Base-by-base conservation (phyloP, 2,113 vertebrate species). In the Corydoras maculifer region DNA sequence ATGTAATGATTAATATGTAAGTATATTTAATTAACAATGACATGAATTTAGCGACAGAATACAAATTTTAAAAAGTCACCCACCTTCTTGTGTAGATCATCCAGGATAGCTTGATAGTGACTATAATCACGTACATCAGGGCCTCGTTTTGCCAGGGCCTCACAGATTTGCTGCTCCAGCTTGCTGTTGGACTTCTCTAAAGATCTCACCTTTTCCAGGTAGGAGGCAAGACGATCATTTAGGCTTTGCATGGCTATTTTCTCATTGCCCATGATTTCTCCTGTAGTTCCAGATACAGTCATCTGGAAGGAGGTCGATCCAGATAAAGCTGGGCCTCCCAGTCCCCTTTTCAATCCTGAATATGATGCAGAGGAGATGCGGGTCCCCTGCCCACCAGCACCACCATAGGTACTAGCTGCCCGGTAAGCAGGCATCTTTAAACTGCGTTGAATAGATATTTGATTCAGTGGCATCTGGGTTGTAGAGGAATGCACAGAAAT, bases 181-280 rank as follows among this genome's bases (percentile, higher is more conserved):
- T 87, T 84, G 76, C 78, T 79, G 85, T 91, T 91, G 81, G 89
- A 87, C 82, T 86, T 84, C 85, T 91, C 90, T 87, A 91, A 85
- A 79, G 60, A 87, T 65, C 87, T 84, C 69, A 91, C 90, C 2
- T 86, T 91, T 51, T 91, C 89, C 84, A 91, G 81, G 85, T 91
- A 91, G 80, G 60, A 87, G 75, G 35, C 35, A 43, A 43, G 35
- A 43, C 35, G 35, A 5, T 43, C 35, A 43, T 43, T 43, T 43
- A 43, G 83, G 84, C 88, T 88, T 87, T 91, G 90, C 90, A 91
- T 90, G 85, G 88, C 87, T 0, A 89, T 85, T 85, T 91, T 91
- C 85, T 91, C 90, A 3, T 91, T 91, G 74, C 88, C 87, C 85
- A 88, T 90, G 83, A 90, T 88, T 84, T 86, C 80, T 0, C 64